Conservation (phyloP, 2,888 invertebrate genomes). For the Timandra comae region DNA sequence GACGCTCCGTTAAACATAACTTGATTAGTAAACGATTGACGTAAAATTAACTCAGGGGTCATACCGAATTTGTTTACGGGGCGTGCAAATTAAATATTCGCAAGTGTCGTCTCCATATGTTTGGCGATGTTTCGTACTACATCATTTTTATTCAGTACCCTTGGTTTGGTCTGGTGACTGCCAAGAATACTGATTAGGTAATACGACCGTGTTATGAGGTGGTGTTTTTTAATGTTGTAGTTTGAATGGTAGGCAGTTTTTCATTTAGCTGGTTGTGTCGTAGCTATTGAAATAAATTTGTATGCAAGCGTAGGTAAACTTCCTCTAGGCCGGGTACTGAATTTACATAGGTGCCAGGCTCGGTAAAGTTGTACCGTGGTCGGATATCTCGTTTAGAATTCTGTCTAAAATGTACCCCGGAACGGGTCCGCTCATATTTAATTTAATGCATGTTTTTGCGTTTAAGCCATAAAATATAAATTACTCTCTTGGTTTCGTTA, state of each 20-base stretch:
- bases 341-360: conserved; percentile 43
- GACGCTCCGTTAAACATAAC: conserved; percentile 40
- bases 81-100: conserved; percentile 35
- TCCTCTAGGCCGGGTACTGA: conserved; percentile 47
- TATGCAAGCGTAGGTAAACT: conserved; percentile 51
- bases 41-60: conserved; percentile 30
- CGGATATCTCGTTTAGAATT: conserved; percentile 15
- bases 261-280: conserved; percentile 37
- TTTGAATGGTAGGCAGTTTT: conserved; percentile 22
- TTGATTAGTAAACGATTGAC: conserved; percentile 30
- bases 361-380: conserved; percentile 18
- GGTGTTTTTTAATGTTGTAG: conserved; percentile 18
- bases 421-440: no score
- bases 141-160: conserved; percentile 54
- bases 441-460: no score
- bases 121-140: conserved; percentile 58
- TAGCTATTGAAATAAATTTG: conserved; percentile 50
- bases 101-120: conserved; percentile 38
- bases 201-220: conserved; percentile 29
- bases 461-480: no score
- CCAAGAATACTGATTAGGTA: conserved; percentile 56
- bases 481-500: no score
- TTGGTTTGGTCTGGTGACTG: conserved; percentile 30
- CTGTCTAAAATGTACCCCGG: no score
- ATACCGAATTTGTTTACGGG: conserved; percentile 29